Base-by-base conservation (phyloP, 2,797 vertebrate genomes). In the Etheostoma nigrum region DNA sequence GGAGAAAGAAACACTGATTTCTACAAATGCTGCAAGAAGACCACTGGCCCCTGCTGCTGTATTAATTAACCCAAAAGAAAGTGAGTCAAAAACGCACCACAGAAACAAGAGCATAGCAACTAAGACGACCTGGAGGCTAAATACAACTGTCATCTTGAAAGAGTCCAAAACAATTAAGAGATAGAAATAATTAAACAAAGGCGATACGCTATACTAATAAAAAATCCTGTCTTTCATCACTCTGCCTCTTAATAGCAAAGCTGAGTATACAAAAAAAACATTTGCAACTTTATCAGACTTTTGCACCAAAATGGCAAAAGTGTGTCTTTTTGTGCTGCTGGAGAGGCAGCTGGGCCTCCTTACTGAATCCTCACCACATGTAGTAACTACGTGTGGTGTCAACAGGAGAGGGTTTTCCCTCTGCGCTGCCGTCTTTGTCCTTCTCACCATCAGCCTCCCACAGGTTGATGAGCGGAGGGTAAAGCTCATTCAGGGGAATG, bases 381-480 rank as follows among this genome's bases (percentile, higher is more conserved):
- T 99, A 99, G 88, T 99, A 99, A 94, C 98, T 99, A 90, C 97
- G 97, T 79, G 98, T 97, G 72, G 98, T 99, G 95, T 99, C 98
- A 0, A 99, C 98, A 72, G 97, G 97, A 72, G 95, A 96, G 0
- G 96, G 95, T 91, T 99, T 99, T 67, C 94, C 93, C 82, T 99
- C 98, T 18, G 95, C 90, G 48, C 95, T 91, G 44, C 95, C 93
- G 0, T 99, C 98, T 87, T 99, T 99, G 88, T 99, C 98, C 86
- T 99, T 99, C 77, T 99, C 98, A 3, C 94, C 95, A 63, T 99
- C 98, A 0, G 95, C 95, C 87, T 99, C 98, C 98, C 98, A 99
- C 90, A 99, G 96, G 93, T 97, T 99, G 91, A 99, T 99, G 86
- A 99, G 98, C 0, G 98, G 98, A 11, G 98, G 98, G 91, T 99